Base-by-base conservation (phyloP, 1,140 invertebrate genomes). In the Telenomus remus region DNA sequence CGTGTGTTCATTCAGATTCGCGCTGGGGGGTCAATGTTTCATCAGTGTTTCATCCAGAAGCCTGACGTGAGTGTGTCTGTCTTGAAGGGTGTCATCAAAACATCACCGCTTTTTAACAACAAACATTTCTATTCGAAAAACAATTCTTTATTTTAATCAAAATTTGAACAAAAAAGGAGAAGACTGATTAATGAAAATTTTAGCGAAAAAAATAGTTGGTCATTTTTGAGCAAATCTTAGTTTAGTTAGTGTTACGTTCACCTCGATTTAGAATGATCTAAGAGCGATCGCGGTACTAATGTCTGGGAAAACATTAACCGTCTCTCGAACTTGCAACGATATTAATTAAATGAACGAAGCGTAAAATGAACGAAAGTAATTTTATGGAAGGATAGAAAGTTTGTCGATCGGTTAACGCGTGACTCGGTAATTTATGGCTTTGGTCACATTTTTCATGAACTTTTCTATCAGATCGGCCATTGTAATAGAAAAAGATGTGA, bases 1-100 rank as follows among this genome's bases (percentile, higher is more conserved):
- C 71, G 51, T 43, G 63, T 50, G 61, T 74, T 74, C 71, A 74
- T 74, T 74, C 47, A 61, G 50, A 73, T 73, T 73, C 61, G 61
- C 61, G 33, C 60, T 73, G 56, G 44, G 55, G 43, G 61, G 50
- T 66, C 61, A 59, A 73, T 65, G 60, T 73, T 73, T 72, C 51
- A 71, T 66, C 61, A 59, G 65, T 65, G 60, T 73, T 73, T 72
- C 51, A 71, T 63, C 42, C 59, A 48, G 53, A 15, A 57, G 47
- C 42, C 14, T 46, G 59, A 57, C 50, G 43, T 50, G 42, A 50
- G 49, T 48, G 33, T 50, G 49, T 46, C 43, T 68, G 37, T 15
- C 55, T 39, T 53, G 53, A 59, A 46, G 35, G 34, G 56, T 49
- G 54, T 34, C 47, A 27, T 57, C 46, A 50, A 39, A 11, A 6